phyloP scores from a whole-genome alignment of 2,113 vertebrate species.

The Sinocyclocheilus anophthalmus region DNA sequence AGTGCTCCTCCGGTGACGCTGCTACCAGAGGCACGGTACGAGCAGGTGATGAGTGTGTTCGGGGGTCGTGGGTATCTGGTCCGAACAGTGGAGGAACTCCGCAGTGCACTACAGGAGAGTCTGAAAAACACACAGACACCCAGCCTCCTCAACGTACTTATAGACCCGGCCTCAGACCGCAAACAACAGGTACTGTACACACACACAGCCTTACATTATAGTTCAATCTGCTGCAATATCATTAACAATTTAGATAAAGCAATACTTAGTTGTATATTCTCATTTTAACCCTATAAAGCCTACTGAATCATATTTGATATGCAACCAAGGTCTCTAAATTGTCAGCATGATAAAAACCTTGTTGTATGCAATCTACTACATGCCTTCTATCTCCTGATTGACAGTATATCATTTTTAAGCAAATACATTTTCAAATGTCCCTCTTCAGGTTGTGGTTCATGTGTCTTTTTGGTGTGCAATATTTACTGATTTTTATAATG shows the following conservation, averaged over 20 bases:
- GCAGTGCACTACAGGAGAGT: constrained; percentile 77
- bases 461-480: no score
- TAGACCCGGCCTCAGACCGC: constrained; percentile 86
- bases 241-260: neutral
- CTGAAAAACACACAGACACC: constrained; percentile 80
- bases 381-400: no score
- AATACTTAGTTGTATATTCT: neutral
- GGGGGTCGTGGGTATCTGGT: constrained; percentile 91
- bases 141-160: constrained; percentile 90
- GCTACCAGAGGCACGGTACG: constrained; percentile 89
- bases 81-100: constrained; percentile 85
- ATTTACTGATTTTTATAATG: no score
- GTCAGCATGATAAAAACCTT: no score
- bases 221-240: neutral
- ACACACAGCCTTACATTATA: neutral
- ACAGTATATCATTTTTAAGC: no score
- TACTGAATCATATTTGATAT: no score
- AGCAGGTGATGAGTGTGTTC: constrained; percentile 89
- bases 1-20: constrained; percentile 88
- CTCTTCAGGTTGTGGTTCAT: no score
- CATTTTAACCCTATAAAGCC: neutral
- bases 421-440: no score
- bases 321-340: no score
- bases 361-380: no score
- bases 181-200: constrained; percentile 84